Evolutionary conservation across 2,888 invertebrate genomes (phyloP), one percentile per base, ranked within the genome.

Genomic region (Acanthacorydalis orientalis): DNA sequence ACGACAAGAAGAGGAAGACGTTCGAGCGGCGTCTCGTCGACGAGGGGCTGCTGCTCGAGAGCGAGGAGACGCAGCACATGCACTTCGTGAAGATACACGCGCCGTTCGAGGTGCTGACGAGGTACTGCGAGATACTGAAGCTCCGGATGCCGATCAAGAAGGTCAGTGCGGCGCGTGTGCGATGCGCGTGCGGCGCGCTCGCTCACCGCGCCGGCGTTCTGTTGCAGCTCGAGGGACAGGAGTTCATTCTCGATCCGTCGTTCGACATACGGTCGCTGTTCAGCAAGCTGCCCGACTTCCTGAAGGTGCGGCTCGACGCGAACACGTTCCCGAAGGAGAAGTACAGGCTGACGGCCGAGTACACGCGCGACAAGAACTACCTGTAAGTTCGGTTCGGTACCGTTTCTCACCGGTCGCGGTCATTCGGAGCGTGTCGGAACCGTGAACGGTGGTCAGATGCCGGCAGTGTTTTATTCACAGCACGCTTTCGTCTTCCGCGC

Each of bases 41-140:
- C 9, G 78, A 76, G 54, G 80, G 80, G 16, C 58, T 81, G 1
- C 64, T 72, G 47, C 57, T 80, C 54, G 78, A 80, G 58, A 65
- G 69, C 51, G 78, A 78, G 55, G 70, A 74, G 52, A 73, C 73
- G 45, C 73, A 79, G 53, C 72, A 75, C 41, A 68, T 78, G 52
- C 72, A 75, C 58, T 85, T 82, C 60, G 69, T 80, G 8, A 85
- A 85, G 68, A 72, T 87, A 32, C 80, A 83, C 60, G 83, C 81
- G 1, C 80, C 85, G 0, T 67, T 68, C 57, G 79, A 82, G 55
- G 78, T 86, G 1, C 63, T 84, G 15, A 72, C 76, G 50, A 70
- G 81, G 53, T 85, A 84, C 61, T 78, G 80, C 34, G 86, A 86
- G 64, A 76, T 84, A 51, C 70, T 86, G 55, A 83, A 84, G 63